Conservation (phyloP, 2,888 invertebrate species). For the Pseudococcus viburni region DNA sequence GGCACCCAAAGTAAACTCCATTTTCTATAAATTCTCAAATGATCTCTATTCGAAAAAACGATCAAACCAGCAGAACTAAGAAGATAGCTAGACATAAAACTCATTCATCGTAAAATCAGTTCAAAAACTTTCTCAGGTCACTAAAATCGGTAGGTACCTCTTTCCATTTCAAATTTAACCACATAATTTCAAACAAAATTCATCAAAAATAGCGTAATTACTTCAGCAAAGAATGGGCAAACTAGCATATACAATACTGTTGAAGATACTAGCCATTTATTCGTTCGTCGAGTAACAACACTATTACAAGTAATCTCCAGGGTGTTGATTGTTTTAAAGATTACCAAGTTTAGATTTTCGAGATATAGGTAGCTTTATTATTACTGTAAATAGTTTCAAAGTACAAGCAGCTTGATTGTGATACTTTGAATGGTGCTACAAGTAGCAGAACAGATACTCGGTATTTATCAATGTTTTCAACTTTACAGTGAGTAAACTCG, state of each 20-base stretch:
- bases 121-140: too few relatives aligned
- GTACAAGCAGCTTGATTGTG: background rate
- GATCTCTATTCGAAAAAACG: too few relatives aligned
- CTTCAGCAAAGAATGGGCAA: background rate
- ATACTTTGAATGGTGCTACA: background rate
- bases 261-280: background rate
- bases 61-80: too few relatives aligned
- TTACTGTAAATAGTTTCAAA: background rate
- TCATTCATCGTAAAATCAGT: too few relatives aligned
- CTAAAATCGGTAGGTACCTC: background rate
- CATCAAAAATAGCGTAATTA: background rate
- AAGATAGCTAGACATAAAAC: too few relatives aligned
- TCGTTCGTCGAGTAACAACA: background rate
- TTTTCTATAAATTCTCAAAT: too few relatives aligned
- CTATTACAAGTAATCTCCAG: conserved; percentile 3
- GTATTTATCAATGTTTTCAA: conserved; percentile 12
- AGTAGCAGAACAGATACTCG: background rate
- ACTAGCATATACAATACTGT: background rate
- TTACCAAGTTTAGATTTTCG: background rate
- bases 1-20: too few relatives aligned
- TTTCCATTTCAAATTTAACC: background rate
- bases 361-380: background rate
- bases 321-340: conserved; percentile 11
- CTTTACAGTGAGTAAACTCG: background rate
- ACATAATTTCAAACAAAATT: background rate